Evolutionary conservation across 2,888 invertebrate species (phyloP), one percentile per base, ranked within the genome.

Genomic region (Tridacna gigas): DNA sequence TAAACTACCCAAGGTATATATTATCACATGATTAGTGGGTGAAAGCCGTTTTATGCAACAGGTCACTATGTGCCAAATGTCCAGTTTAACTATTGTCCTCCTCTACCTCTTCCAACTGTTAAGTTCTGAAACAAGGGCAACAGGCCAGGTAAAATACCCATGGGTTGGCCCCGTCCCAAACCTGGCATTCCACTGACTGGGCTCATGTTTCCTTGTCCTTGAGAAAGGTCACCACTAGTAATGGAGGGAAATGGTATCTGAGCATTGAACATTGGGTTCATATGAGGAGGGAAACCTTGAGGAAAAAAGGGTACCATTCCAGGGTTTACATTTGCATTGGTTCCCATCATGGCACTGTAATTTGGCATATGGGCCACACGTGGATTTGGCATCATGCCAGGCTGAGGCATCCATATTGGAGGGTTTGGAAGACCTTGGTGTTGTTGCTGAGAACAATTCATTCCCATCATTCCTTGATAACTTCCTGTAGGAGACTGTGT

Each of bases 51-150:
- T 37, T 2, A 37, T 37, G 37, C 37, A 37, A 2, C 37, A 4
- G 3, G 3, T 37, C 37, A 4, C 7, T 37, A 37, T 4, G 2
- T 4, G 7, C 37, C 37, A 37, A 37, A n/a, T 67, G 67, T 0
- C 3, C 47, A 22, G 15, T 7, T 63, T 25, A 65, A 4, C 60
- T 73, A 71, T 22, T 74, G 66, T 15, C 79, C 79, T 51, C 74
- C 66, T 18, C 73, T 61, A 1, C 83, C 83, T 13, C 87, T 71
- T 0, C 87, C 87, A 18, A 79, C 65, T 15, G 78, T 51, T 15
- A 87, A 67, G 74, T 87, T 82, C 66, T 87, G 84, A 0, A 87
- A 25, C 18, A 84, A 56, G 15, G 87, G 87, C 63, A 84, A 28
- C 5, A 87, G 60, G 12, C 87, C 84, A 15, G 87, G 87, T 22